phyloP scores from a whole-genome alignment of 2,797 vertebrate genomes.

The Eupleurogrammus muticus region DNA sequence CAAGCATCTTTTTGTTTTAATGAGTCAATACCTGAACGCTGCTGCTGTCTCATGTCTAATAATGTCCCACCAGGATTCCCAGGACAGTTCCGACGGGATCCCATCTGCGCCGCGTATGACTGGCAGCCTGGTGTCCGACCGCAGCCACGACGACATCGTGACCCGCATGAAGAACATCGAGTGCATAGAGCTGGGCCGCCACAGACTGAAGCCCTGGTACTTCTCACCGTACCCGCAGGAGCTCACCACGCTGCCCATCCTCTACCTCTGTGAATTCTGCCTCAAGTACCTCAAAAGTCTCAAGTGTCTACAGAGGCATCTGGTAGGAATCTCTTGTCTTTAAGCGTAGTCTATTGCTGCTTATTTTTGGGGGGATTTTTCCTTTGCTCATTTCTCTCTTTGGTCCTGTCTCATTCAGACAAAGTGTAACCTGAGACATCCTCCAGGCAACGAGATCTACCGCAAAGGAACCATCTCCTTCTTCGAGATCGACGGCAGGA shows the following conservation, averaged over 20 bases:
- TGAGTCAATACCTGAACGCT: neutral
- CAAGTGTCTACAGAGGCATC: slow-evolving; percentile 96
- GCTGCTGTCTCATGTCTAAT: neutral
- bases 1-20: slow-evolving; percentile 20
- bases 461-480: slow-evolving; percentile 96
- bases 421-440: slow-evolving; percentile 94
- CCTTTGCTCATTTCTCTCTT: no score
- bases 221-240: slow-evolving; percentile 97
- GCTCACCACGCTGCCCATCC: slow-evolving; percentile 92
- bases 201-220: slow-evolving; percentile 98
- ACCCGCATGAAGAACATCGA: slow-evolving; percentile 98
- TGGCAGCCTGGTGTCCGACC: slow-evolving; percentile 94
- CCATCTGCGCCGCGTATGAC: slow-evolving; percentile 95
- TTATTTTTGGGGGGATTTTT: no score
- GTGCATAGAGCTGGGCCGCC: slow-evolving; percentile 95
- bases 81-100: slow-evolving; percentile 96
- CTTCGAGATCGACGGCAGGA: slow-evolving; percentile 96
- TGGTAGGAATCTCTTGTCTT: slow-evolving; percentile 85
- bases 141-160: slow-evolving; percentile 96
- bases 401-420: slow-evolving; percentile 84
- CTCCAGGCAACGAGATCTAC: slow-evolving; percentile 96
- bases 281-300: slow-evolving; percentile 98
- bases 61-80: slow-evolving; percentile 88
- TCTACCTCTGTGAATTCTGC: slow-evolving; percentile 99
- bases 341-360: neutral